A percentile compares a stretch with the other conserved stretches of the same genome.
Evolutionary conservation across 2,113 vertebrate genomes (phyloP).

Genomic region (Henicopernis longicauda): DNA sequence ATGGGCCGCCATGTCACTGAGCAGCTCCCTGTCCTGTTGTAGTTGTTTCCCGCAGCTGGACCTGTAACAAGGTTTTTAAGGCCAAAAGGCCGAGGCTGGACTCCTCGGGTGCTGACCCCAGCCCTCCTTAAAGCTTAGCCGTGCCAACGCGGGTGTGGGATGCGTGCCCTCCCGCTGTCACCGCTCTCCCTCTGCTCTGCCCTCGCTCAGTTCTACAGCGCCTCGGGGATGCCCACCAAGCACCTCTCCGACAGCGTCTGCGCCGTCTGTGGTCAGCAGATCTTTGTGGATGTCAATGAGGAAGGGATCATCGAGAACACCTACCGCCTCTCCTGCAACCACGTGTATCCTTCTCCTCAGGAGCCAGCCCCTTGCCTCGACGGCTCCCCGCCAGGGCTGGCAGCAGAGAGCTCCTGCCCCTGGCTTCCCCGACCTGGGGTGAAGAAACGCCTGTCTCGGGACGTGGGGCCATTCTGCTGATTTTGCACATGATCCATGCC

Average conservation of each 20-base stretch:
- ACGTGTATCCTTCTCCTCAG: conserved; percentile 90
- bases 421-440: rapidly evolving
- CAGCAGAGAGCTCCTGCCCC: not conserved
- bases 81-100: not conserved
- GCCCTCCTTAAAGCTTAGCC: not conserved
- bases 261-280: conserved; percentile 93
- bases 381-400: not conserved
- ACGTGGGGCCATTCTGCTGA: rapidly evolving
- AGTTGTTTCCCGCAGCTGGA: not conserved
- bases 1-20: not conserved
- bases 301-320: conserved; percentile 99
- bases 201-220: conserved; percentile 86
- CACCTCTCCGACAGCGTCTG: conserved; percentile 95
- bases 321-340: conserved; percentile 94
- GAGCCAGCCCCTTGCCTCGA: not conserved
- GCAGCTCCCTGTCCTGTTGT: not conserved
- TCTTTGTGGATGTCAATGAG: conserved; percentile 94
- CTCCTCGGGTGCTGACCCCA: not conserved
- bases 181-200: not conserved
- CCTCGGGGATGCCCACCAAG: conserved; percentile 96
- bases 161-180: not conserved
- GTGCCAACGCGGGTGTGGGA: rapidly evolving
- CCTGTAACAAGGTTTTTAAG: not conserved
- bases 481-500: not conserved
- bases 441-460: not conserved